Evolutionary conservation across 92 coral and sea anemone species (phyloP).

Genomic region (Umimayanthus kanabou): DNA sequence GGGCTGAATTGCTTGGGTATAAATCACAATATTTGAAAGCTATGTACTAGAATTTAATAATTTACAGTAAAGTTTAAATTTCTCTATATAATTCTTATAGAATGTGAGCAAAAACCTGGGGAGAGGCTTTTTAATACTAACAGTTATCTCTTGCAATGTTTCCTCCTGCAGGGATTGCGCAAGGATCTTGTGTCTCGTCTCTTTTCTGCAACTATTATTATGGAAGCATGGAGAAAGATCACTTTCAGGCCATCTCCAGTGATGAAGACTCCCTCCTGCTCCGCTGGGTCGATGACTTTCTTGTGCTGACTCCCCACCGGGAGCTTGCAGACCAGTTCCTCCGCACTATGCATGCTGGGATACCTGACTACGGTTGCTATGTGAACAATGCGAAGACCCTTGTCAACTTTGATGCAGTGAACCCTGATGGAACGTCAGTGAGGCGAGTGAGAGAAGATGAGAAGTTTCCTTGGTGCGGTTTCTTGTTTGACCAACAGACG

Average conservation of each 20-base stretch:
- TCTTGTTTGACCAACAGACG: constrained; percentile 59
- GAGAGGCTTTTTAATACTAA: too few relatives aligned
- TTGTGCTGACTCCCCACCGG: constrained; percentile 68
- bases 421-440: constrained; percentile 60
- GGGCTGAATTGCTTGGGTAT: too few relatives aligned
- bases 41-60: too few relatives aligned
- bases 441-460: constrained; percentile 48
- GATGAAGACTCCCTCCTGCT: constrained; percentile 79
- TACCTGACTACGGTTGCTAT: constrained; percentile 68
- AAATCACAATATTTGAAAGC: too few relatives aligned
- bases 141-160: too few relatives aligned
- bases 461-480: constrained; percentile 84
- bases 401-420: constrained; percentile 69
- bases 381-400: constrained; percentile 76
- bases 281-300: constrained; percentile 94
- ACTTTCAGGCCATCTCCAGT: constrained; percentile 52
- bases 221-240: constrained; percentile 76
- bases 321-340: constrained; percentile 44
- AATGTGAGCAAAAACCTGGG: too few relatives aligned
- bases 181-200: constrained; percentile 84
- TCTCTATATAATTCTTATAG: too few relatives aligned
- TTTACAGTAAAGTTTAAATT: too few relatives aligned
- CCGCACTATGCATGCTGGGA: constrained; percentile 34
- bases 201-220: constrained; percentile 77
- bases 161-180: constrained; percentile 76